A percentile compares a stretch with the other conserved stretches of the same genome.
Evolutionary conservation across 2,113 vertebrate genomes (phyloP).

Genomic region (Phylloscopus whistleri): DNA sequence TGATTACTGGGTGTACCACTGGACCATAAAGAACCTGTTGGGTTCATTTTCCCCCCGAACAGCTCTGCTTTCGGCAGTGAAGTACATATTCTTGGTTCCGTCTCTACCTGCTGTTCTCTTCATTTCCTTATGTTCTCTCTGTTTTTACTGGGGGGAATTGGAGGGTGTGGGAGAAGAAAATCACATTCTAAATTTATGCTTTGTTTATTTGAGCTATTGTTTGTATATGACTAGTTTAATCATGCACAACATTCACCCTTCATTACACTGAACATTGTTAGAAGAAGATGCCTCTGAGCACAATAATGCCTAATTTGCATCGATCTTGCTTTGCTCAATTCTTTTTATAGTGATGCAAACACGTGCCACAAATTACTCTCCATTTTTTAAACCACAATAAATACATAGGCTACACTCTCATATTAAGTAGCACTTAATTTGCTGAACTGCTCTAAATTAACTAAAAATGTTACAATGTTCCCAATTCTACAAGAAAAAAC

Average conservation of each 20-base stretch:
- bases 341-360: constrained; percentile 36
- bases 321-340: constrained; percentile 47
- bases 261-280: constrained; percentile 53
- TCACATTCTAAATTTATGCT: neutral
- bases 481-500: neutral
- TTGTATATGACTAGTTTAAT: constrained; percentile 63
- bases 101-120: neutral
- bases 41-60: neutral
- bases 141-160: neutral
- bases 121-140: neutral
- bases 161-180: neutral
- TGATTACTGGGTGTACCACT: neutral
- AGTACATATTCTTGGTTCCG: neutral
- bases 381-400: constrained; percentile 43
- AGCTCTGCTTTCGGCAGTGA: neutral
- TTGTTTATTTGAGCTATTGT: constrained; percentile 54
- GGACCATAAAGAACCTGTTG: neutral
- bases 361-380: constrained; percentile 40
- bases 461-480: neutral
- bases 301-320: constrained; percentile 61
- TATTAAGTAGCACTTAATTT: constrained; percentile 21
- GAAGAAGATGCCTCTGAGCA: constrained; percentile 56
- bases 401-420: neutral
- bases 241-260: constrained; percentile 55
- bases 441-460: neutral